Base-by-base conservation (phyloP, 2,113 vertebrate species). In the Hydrochoerus hydrochaeris region DNA sequence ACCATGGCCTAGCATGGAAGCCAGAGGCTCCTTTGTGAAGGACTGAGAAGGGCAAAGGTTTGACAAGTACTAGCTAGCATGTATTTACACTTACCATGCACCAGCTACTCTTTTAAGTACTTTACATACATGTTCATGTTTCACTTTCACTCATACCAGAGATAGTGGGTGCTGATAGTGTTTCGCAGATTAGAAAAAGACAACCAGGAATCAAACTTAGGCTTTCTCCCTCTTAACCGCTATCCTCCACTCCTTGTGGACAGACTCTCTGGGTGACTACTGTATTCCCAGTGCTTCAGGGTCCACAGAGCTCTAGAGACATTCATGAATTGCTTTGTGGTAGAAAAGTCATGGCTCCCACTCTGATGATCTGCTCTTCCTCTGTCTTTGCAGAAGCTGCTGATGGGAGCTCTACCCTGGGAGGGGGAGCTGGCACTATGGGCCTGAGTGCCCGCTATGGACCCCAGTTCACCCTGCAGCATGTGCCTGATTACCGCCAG, bases 381-480 rank as follows among this genome's bases (percentile, higher is more conserved):
- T 98, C 17, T 98, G 58, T 90, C 94, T 60, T 78, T 77, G 77
- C 98, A 99, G 99, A 99, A 98, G 99, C 99, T 24, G 99, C 99
- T 65, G 99, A 99, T 46, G 99, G 99, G 58, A 99, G 99, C 63
- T 99, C 99, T 16, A 99, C 99, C 54, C 98, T 99, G 81, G 99
- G 99, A 1, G 98, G 98, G 1, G 99, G 99, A 2, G 99, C 99
- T 0, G 99, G 99, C 97, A 99, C 99, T 93, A 99, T 99, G 99
- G 99, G 99, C 86, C 97, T 99, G 96, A 99, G 99, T 52, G 98
- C 99, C 86, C 99, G 99, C 97, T 99, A 99, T 16, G 99, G 99
- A 95, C 99, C 99, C 69, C 99, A 99, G 98, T 99, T 99, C 99
- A 99, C 99, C 95, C 99, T 99, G 98, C 99, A 99, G 98, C 99